Evolutionary conservation across 2,113 vertebrate genomes (phyloP).

Genomic region (Gadus macrocephalus): DNA sequence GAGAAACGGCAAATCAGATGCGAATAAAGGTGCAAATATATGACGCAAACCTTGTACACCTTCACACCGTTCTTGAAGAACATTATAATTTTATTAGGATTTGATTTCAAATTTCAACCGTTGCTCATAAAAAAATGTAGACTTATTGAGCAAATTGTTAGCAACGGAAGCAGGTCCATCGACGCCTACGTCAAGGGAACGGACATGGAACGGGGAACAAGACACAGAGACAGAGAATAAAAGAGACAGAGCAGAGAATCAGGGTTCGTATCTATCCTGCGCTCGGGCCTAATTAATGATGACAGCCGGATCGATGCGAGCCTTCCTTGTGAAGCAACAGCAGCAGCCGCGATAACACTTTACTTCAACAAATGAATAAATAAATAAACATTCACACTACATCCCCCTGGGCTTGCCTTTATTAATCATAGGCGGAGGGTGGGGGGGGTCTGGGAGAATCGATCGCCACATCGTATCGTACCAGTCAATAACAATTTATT

Average conservation of each 20-base stretch:
- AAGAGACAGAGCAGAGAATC: not conserved
- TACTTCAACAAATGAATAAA: not conserved
- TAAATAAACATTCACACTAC: not conserved
- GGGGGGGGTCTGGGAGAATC: not conserved
- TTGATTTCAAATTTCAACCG: no score
- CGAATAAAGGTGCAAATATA: no score
- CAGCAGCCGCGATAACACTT: not conserved
- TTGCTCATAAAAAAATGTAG: no score
- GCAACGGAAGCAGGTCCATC: no score
- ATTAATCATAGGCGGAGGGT: conserved; percentile 23
- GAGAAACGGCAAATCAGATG: no score
- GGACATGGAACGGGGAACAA: not conserved
- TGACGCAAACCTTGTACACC: no score
- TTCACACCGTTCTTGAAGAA: no score
- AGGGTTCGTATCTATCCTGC: not conserved
- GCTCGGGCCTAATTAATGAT: conserved; percentile 3
- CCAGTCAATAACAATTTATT: conserved; percentile 8
- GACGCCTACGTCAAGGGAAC: not conserved
- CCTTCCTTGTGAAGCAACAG: not conserved
- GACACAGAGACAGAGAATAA: not conserved
- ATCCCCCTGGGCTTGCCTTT: conserved; percentile 4
- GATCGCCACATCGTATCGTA: not conserved
- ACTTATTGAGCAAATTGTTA: no score
- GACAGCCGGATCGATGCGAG: conserved; percentile 23
- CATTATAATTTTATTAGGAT: no score